phyloP scores from a whole-genome alignment of 2,797 vertebrate genomes.

The Heterohyrax brucei region DNA sequence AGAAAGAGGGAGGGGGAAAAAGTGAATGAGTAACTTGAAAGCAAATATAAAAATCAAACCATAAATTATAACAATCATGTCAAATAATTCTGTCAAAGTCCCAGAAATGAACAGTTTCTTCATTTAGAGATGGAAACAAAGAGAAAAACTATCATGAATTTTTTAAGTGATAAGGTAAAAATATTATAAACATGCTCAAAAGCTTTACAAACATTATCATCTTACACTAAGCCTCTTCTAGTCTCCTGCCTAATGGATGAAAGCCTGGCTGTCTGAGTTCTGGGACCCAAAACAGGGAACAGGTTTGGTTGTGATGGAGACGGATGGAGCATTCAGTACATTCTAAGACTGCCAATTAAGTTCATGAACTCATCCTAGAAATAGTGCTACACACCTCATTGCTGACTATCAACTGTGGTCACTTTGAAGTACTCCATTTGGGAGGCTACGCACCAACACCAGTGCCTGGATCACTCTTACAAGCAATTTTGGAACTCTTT shows the following conservation, averaged over 20 bases:
- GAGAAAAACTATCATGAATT: neutral
- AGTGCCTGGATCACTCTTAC: too few species aligned
- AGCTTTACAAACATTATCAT: neutral
- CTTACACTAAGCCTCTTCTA: slow-evolving; percentile 31
- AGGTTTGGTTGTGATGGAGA: neutral
- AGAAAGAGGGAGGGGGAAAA: neutral
- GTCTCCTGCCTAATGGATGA: neutral
- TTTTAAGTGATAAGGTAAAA: slow-evolving; percentile 9
- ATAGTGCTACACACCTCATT: too few species aligned
- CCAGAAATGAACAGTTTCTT: slow-evolving; percentile 28
- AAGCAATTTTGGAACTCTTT: too few species aligned
- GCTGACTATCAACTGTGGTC: too few species aligned
- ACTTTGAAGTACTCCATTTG: too few species aligned
- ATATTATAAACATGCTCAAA: slow-evolving; percentile 8
- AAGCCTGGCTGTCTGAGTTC: neutral
- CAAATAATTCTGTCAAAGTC: slow-evolving; percentile 46
- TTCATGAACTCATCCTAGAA: too few species aligned
- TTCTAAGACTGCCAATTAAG: too few species aligned
- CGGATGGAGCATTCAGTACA: neutral
- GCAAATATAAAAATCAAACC: slow-evolving; percentile 17
- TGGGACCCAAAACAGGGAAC: neutral
- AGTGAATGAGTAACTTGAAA: slow-evolving; percentile 49
- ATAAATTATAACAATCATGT: slow-evolving; percentile 34
- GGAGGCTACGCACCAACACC: too few species aligned
- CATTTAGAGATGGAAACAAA: neutral